Evolutionary conservation across 2,113 vertebrate species (phyloP).

Genomic region (Aphyosemion australe): DNA sequence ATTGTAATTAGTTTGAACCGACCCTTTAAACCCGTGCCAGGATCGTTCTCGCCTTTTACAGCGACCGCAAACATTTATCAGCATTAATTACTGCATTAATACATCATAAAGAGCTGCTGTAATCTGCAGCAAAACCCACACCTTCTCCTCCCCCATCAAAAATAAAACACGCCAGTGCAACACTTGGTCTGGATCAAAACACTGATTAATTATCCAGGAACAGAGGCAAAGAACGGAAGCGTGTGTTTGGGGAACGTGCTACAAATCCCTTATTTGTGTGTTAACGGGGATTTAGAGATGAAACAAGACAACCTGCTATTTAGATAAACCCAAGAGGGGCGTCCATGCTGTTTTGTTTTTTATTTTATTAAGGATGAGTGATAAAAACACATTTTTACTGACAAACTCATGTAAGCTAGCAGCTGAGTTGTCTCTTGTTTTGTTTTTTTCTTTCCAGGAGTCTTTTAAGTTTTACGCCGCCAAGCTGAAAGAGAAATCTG

Average conservation of each 20-base stretch:
- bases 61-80: no score
- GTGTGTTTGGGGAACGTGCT: slow-evolving; percentile 50
- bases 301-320: slow-evolving; percentile 66
- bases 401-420: slow-evolving; percentile 3
- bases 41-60: slow-evolving; percentile 6
- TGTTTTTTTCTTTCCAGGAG: slow-evolving; percentile 77
- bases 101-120: slow-evolving; percentile 49
- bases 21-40: slow-evolving; percentile 14
- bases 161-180: slow-evolving; percentile 21
- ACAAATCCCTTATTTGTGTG: slow-evolving; percentile 73
- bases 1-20: slow-evolving; percentile 18
- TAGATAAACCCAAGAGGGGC: slow-evolving; percentile 53
- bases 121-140: slow-evolving; percentile 70
- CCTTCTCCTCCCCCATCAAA: slow-evolving; percentile 39
- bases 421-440: slow-evolving; percentile 10
- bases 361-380: slow-evolving; percentile 29
- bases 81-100: slow-evolving; percentile 72
- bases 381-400: neutral
- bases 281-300: slow-evolving; percentile 76
- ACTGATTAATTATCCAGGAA: slow-evolving; percentile 69
- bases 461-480: slow-evolving; percentile 84
- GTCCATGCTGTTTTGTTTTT: slow-evolving; percentile 14
- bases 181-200: slow-evolving; percentile 67
- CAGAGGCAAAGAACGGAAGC: slow-evolving; percentile 32
- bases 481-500: slow-evolving; percentile 72